A percentile compares a stretch with the other conserved stretches of the same genome.
Evolutionary conservation across 2,888 invertebrate species (phyloP).

Genomic region (Melangyna quadrimaculata): DNA sequence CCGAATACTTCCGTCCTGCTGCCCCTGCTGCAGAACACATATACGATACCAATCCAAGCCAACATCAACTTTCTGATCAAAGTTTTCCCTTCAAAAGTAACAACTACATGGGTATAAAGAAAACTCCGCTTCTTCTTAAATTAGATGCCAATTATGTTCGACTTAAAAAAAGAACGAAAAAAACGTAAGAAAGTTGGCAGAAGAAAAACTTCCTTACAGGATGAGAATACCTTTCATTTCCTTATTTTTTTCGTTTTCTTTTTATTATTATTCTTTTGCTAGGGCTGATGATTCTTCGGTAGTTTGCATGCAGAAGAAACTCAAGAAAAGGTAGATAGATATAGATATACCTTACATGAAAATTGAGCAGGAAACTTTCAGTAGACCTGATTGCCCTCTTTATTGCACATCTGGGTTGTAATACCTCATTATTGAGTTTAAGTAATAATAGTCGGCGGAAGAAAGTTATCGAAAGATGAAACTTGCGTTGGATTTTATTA

Average conservation of each 20-base stretch:
- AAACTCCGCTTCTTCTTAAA: conserved; percentile 55
- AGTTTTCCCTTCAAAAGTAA: conserved; percentile 53
- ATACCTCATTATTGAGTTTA: conserved; percentile 69
- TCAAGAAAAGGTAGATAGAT: neutral
- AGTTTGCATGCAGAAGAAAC: conserved; percentile 45
- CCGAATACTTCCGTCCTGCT: neutral
- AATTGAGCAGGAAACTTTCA: conserved; percentile 46
- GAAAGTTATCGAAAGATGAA: conserved; percentile 60
- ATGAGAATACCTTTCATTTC: conserved; percentile 30
- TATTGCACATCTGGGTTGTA: conserved; percentile 71
- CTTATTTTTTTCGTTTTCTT: neutral
- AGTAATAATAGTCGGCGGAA: conserved; percentile 60
- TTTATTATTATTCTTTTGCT: neutral
- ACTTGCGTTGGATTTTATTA: conserved; percentile 29
- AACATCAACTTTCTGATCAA: conserved; percentile 54
- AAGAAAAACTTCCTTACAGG: conserved; percentile 50
- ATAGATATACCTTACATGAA: neutral
- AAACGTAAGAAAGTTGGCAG: conserved; percentile 27
- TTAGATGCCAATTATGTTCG: conserved; percentile 70
- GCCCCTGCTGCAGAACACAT: neutral
- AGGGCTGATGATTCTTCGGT: conserved; percentile 27
- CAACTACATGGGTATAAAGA: conserved; percentile 40
- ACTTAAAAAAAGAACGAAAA: conserved; percentile 2
- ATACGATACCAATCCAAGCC: neutral
- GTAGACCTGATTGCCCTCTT: conserved; percentile 66